A percentile compares a stretch with the other conserved stretches of the same genome.
phyloP scores from a whole-genome alignment of 2,797 vertebrate genomes.

The Sarcophilus harrisii region DNA sequence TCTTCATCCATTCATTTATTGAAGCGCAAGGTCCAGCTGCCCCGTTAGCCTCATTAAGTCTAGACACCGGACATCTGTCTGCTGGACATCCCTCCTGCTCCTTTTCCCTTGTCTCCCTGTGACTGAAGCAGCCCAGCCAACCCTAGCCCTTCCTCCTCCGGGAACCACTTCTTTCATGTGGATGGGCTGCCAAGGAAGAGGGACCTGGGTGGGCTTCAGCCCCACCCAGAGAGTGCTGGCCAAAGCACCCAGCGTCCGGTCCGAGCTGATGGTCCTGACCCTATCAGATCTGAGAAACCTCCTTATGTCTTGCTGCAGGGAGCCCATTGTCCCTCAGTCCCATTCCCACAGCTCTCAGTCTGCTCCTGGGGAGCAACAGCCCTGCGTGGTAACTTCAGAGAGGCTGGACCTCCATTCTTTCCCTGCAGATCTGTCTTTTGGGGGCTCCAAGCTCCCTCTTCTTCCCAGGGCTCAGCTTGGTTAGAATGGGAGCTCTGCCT shows the following conservation, averaged over 20 bases:
- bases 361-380: background rate
- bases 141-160: background rate
- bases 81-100: background rate
- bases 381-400: background rate
- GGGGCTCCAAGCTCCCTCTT: accelerated
- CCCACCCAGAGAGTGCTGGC: background rate
- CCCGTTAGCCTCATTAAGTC: background rate
- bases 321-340: background rate
- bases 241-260: background rate
- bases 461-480: background rate
- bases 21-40: background rate
- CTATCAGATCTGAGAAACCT: background rate
- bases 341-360: background rate
- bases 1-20: background rate
- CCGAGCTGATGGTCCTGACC: background rate
- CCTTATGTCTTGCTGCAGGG: background rate
- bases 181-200: background rate
- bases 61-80: background rate
- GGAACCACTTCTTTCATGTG: background rate
- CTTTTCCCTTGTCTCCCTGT: background rate
- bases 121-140: background rate
- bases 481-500: background rate
- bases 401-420: background rate
- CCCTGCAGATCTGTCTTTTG: background rate
- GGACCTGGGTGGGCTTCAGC: background rate